Base-by-base conservation (phyloP, 2,113 vertebrate genomes). In the Falcunculus frontatus region DNA sequence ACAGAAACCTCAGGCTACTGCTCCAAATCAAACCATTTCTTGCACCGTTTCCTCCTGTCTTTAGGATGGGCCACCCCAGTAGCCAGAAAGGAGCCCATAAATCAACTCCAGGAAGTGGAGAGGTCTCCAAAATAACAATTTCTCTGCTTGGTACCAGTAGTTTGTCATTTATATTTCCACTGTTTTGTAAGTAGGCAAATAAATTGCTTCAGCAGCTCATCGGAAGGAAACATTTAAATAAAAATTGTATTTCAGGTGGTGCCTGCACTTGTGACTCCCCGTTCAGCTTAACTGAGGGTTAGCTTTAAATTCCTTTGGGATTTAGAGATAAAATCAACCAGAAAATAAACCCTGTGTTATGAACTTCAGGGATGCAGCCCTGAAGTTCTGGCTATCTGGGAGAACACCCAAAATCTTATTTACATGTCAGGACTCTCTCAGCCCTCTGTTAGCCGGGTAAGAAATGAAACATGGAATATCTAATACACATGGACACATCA, bases 21-120 rank as follows among this genome's bases (percentile, higher is more conserved):
- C 35, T 67, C 89, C 49, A 94, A 95, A 94, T 75, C 25, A 73
- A 6, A 46, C 59, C 41, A 80, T 90, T 96, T 90, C 50, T 50
- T 78, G 33, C 90, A 64, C 39, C 76, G 64, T 91, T 91, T 95
- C 84, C 63, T 84, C 67, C 56, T 70, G 16, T 39, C n/a, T 27
- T 70, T 44, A 69, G 62, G 56, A 63, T 39, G 37, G 79, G 32
- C 55, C 83, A 70, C 76, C 60, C 29, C 25, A 11, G 67, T 2
- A 89, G 72, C 72, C 70, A 46, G 27, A 74, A 68, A 44, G 49
- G 53, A 94, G 33, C 20, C 50, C 60, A 56, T 52, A 73, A 73
- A 95, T 85, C 82, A 95, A 50, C 74, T 37, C 16, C 8, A 47
- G 22, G 1, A 10, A 82, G 52, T 4, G 15, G n/a, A 86, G 25